A percentile compares a stretch with the other conserved stretches of the same genome.
phyloP scores from a whole-genome alignment of 2,888 invertebrate genomes.

The Eupelmus urozonus region DNA sequence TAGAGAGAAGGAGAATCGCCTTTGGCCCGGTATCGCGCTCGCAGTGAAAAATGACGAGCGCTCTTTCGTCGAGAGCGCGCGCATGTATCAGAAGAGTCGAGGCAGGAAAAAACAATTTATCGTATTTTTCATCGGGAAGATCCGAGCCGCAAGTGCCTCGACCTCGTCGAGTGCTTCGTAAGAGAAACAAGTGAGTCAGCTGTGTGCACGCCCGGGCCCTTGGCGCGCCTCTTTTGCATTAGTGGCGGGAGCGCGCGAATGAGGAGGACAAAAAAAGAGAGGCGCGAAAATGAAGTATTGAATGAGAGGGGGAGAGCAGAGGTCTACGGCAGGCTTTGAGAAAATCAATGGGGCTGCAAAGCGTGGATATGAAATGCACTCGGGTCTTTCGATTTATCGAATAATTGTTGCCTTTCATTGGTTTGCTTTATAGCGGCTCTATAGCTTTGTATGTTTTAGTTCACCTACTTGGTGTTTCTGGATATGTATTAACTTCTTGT shows the following conservation, averaged over 20 bases:
- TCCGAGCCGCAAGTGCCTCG: too few relatives aligned
- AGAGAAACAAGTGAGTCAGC: constrained; percentile 22
- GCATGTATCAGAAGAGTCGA: not conserved
- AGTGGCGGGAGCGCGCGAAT: not conserved
- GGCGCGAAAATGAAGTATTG: constrained; percentile 35
- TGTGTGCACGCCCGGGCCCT: not conserved
- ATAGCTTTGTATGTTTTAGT: too few relatives aligned
- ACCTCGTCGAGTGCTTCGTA: constrained; percentile 27
- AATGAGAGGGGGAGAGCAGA: not conserved
- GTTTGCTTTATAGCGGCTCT: too few relatives aligned
- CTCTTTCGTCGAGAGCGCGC: not conserved
- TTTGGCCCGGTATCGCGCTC: not conserved
- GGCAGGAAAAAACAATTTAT: constrained; percentile 17
- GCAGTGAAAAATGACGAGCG: not conserved
- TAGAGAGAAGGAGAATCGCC: constrained; percentile 12
- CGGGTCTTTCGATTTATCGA: constrained; percentile 6
- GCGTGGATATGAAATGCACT: constrained; percentile 46
- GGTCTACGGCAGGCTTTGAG: not conserved
- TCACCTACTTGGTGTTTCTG: too few relatives aligned
- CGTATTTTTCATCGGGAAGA: not conserved
- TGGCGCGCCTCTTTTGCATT: constrained; percentile 8
- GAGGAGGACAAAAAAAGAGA: not conserved
- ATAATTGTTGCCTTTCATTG: too few relatives aligned
- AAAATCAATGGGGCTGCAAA: constrained; percentile 21
- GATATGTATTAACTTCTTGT: too few relatives aligned